A percentile compares a stretch with the other conserved stretches of the same genome.
These are phyloP conservation scores for Thereva nobilitata DNA, from an alignment of 2,888 invertebrate genomes.

Conservation along the genomic window DNA sequence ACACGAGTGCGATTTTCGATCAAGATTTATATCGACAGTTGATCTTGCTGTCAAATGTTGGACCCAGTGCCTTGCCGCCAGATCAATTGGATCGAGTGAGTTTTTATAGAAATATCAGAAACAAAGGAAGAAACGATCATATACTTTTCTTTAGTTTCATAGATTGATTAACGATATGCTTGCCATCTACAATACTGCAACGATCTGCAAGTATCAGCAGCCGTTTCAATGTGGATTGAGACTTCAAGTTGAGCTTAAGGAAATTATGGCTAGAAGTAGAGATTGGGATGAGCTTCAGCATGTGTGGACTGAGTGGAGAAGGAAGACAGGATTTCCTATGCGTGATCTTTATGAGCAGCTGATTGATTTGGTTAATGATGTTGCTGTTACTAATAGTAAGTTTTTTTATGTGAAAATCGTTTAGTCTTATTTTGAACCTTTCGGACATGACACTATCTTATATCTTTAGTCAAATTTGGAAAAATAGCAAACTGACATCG, in stretches of 20 bases:
- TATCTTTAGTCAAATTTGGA: no score
- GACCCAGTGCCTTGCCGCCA: slow-evolving; percentile 80
- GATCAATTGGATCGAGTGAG: slow-evolving; percentile 82
- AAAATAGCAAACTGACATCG: no score
- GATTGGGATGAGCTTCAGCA: slow-evolving; percentile 89
- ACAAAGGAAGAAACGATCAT: neutral
- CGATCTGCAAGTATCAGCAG: slow-evolving; percentile 82
- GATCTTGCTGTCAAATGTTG: slow-evolving; percentile 75
- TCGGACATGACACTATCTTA: no score
- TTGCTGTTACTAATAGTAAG: slow-evolving; percentile 80
- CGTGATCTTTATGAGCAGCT: slow-evolving; percentile 80
- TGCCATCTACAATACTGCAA: slow-evolving; percentile 82
- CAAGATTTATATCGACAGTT: slow-evolving; percentile 73
- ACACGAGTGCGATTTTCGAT: slow-evolving; percentile 70
- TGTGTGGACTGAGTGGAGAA: slow-evolving; percentile 88
- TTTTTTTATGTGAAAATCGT: slow-evolving; percentile 41
- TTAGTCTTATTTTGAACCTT: no score
- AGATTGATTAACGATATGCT: slow-evolving; percentile 86
- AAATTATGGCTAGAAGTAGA: slow-evolving; percentile 77
- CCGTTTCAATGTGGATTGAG: slow-evolving; percentile 81
- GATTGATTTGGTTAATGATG: slow-evolving; percentile 78
- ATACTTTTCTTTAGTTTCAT: slow-evolving; percentile 70
- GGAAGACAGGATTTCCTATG: slow-evolving; percentile 79
- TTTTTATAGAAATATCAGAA: neutral
- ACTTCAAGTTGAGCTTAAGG: slow-evolving; percentile 76